These are phyloP conservation scores for Penelope pileata DNA, from an alignment of 2,113 vertebrate species.

Conservation along the genomic window DNA sequence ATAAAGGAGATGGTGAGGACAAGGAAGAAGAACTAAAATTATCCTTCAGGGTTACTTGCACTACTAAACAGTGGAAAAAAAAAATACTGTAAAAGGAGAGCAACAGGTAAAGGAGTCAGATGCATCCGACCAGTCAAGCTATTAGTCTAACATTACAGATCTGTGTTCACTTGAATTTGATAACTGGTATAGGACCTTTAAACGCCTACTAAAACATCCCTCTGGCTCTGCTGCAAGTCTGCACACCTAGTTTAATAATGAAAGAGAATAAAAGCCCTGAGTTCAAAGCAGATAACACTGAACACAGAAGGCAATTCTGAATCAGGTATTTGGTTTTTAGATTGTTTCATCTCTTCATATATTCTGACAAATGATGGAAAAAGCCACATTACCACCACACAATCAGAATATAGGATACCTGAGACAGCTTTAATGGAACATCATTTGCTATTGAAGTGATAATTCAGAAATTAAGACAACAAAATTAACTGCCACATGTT, in stretches of 20 bases:
- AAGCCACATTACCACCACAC: not conserved
- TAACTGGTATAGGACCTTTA: accelerated
- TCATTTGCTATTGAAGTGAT: not conserved
- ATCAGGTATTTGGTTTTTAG: not conserved
- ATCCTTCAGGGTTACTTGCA: not conserved
- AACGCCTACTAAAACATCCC: not conserved
- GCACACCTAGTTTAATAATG: not conserved
- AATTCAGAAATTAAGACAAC: not conserved
- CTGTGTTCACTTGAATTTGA: not conserved
- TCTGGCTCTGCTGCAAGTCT: not conserved
- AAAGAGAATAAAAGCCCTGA: not conserved
- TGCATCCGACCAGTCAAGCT: not conserved
- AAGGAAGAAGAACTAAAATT: not conserved
- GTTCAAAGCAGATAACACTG: not conserved
- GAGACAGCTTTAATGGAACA: not conserved
- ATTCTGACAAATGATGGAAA: not conserved
- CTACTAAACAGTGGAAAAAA: not conserved
- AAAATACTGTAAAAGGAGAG: not conserved
- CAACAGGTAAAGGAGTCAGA: not conserved
- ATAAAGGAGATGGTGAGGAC: not conserved
- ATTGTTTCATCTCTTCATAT: not conserved
- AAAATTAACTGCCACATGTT: not conserved
- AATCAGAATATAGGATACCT: not conserved
- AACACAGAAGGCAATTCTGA: not conserved
- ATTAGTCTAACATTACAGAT: not conserved